These are phyloP conservation scores for Tetragonisca angustula DNA, from an alignment of 2,888 invertebrate genomes.

Conservation along the genomic window DNA sequence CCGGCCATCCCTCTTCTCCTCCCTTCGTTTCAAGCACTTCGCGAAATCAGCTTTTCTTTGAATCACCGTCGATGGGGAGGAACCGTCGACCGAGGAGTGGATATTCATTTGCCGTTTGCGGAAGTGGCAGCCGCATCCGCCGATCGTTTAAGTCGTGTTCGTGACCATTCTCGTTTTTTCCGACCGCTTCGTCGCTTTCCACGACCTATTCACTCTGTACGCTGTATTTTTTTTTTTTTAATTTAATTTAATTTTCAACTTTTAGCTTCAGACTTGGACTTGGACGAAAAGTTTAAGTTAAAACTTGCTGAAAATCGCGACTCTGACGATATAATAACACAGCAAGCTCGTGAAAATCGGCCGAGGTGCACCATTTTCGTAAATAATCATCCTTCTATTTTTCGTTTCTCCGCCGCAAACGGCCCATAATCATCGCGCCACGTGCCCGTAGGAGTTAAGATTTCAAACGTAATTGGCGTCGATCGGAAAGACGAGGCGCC, in stretches of 20 bases:
- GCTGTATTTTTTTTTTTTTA: too few species aligned
- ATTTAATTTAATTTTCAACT: too few species aligned
- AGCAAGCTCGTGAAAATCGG: too few species aligned
- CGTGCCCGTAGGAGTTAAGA: constrained; percentile 23
- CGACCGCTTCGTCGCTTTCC: background rate
- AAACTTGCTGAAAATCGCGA: too few species aligned
- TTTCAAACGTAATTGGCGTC: constrained; percentile 35
- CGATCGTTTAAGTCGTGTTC: constrained; percentile 15
- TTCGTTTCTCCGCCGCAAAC: background rate
- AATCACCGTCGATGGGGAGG: constrained; percentile 44
- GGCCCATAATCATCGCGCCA: background rate
- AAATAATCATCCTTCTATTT: background rate
- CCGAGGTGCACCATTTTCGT: too few species aligned
- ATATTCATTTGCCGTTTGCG: constrained; percentile 14
- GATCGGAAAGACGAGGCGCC: constrained; percentile 27
- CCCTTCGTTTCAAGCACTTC: constrained; percentile 42
- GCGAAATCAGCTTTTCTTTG: constrained; percentile 67
- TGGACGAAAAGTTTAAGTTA: too few species aligned
- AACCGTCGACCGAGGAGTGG: constrained; percentile 8
- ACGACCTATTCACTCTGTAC: too few species aligned
- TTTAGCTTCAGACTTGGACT: too few species aligned
- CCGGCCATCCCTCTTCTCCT: constrained; percentile 35
- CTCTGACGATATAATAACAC: too few species aligned
- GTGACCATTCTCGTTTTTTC: background rate
- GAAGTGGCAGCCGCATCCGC: background rate